Conservation (phyloP, 2,113 vertebrate genomes). For the Cricetomys ansorgei region DNA sequence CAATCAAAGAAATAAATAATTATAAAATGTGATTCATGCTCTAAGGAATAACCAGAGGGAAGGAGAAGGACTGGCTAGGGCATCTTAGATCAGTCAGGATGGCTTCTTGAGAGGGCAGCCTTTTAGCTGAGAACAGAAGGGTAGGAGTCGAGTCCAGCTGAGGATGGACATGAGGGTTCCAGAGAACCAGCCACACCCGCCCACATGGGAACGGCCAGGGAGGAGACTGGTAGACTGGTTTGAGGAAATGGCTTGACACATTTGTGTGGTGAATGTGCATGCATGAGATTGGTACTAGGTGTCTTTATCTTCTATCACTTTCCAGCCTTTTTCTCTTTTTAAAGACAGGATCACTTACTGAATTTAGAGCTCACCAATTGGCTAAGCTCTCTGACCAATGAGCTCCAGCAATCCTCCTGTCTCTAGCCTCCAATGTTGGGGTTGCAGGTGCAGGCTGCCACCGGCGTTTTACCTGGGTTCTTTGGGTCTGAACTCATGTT, state of each 20-base stretch:
- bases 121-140: not conserved
- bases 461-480: not conserved
- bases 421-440: not conserved
- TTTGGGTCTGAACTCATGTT: not conserved
- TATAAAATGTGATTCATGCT: not conserved
- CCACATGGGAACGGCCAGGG: not conserved
- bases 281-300: not conserved
- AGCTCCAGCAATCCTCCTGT: no score
- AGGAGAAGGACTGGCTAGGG: not conserved
- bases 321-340: not conserved
- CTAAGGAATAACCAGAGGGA: not conserved
- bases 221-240: not conserved
- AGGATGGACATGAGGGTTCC: not conserved
- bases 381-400: not conserved
- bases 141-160: not conserved
- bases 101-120: not conserved
- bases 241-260: not conserved
- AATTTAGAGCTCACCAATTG: not conserved
- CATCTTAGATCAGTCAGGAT: not conserved
- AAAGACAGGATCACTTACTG: not conserved
- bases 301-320: not conserved
- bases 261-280: not conserved
- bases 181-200: not conserved
- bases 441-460: not conserved
- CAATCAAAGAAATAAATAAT: not conserved